phyloP scores from a whole-genome alignment of 2,888 invertebrate genomes.

The Andrena dorsata region DNA sequence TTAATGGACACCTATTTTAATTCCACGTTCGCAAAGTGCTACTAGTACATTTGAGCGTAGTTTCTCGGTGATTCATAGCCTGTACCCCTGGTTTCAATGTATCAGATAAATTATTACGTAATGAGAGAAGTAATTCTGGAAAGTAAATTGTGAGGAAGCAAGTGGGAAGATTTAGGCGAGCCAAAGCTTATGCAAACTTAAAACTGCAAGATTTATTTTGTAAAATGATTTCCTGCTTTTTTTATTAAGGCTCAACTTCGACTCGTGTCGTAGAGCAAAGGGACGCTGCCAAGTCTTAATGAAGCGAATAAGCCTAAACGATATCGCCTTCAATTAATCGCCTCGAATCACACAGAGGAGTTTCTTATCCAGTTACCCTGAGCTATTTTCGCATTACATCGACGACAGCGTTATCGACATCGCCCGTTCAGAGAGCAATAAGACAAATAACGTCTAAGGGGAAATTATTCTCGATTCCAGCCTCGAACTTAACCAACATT shows the following conservation, averaged over 20 bases:
- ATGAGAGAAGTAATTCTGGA: too few species aligned
- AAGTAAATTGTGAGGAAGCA: too few species aligned
- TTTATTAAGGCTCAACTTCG: neutral
- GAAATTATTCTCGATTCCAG: slow-evolving; percentile 6
- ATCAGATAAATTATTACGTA: too few species aligned
- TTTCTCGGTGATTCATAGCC: too few species aligned
- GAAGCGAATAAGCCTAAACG: neutral
- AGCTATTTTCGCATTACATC: neutral
- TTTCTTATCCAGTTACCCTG: slow-evolving; percentile 20
- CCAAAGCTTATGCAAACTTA: too few species aligned
- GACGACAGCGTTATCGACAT: neutral
- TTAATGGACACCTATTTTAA: too few species aligned
- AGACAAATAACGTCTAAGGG: slow-evolving; percentile 1
- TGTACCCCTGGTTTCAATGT: too few species aligned
- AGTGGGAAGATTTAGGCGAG: too few species aligned
- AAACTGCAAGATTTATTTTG: too few species aligned
- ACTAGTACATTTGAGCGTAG: too few species aligned
- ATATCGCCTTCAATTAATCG: slow-evolving; percentile 19
- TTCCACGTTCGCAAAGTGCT: too few species aligned
- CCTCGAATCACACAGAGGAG: neutral
- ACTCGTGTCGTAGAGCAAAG: too few species aligned
- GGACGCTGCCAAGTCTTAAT: neutral
- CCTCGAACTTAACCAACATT: slow-evolving; percentile 13
- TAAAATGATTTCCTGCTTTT: neutral
- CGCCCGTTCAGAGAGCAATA: neutral